These are phyloP conservation scores for Speoplatyrhinus poulsoni DNA, from an alignment of 2,113 vertebrate genomes.

Conservation along the genomic window DNA sequence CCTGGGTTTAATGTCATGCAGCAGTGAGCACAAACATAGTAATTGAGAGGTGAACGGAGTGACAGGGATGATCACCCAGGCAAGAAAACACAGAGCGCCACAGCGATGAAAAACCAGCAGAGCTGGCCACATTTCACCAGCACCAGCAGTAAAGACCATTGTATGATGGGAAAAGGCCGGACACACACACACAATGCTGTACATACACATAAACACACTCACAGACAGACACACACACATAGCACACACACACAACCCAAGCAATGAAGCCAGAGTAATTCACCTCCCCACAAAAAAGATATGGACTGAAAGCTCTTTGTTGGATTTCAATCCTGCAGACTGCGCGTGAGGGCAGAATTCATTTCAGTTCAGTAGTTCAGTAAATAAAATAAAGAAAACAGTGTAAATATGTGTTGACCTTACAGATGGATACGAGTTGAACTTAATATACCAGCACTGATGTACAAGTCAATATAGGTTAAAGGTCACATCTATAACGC, in stretches of 20 bases:
- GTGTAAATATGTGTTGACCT: conserved; percentile 60
- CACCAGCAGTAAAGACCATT: conserved; percentile 63
- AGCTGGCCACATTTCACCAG: conserved; percentile 48
- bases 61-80: conserved; percentile 73
- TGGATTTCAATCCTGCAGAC: conserved; percentile 59
- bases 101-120: conserved; percentile 66
- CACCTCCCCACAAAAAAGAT: conserved; percentile 68
- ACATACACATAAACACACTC: conserved; percentile 1
- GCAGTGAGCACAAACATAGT: conserved; percentile 76
- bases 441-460: conserved; percentile 39
- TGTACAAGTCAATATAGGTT: conserved; percentile 11
- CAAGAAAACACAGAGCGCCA: conserved; percentile 61
- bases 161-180: conserved; percentile 51
- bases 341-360: conserved; percentile 55
- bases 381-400: conserved; percentile 51
- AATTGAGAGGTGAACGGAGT: conserved; percentile 77
- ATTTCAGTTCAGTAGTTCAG: conserved; percentile 36
- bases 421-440: conserved; percentile 41
- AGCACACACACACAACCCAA: conserved; percentile 54
- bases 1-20: conserved; percentile 75
- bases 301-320: conserved; percentile 68
- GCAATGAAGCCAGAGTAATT: conserved; percentile 66
- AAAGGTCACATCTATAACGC: conserved; percentile 12
- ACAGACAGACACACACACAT: conserved; percentile 27
- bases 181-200: conserved; percentile 42